phyloP scores from a whole-genome alignment of 2,113 vertebrate genomes.

The Poecile atricapillus region DNA sequence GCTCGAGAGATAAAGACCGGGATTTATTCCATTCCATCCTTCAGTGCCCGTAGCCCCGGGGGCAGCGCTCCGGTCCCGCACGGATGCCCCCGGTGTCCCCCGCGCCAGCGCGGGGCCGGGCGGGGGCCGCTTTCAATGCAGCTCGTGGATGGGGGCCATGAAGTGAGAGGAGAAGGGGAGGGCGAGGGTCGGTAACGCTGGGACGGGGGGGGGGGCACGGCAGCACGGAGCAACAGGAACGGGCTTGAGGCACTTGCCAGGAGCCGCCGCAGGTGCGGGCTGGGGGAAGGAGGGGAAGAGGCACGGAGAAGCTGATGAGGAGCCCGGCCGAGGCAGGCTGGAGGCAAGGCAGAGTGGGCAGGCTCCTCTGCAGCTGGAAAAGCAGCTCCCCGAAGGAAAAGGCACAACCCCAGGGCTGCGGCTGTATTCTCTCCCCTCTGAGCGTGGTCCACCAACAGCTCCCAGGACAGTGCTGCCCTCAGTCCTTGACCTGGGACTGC shows the following conservation, averaged over 20 bases:
- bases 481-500: not conserved
- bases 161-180: rapidly evolving
- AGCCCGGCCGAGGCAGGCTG: not conserved
- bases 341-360: not conserved
- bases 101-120: not conserved
- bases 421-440: not conserved
- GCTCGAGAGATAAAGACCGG: not conserved
- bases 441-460: not conserved
- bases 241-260: not conserved
- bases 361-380: not conserved
- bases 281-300: not conserved
- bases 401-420: not conserved
- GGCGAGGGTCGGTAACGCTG: not conserved
- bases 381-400: not conserved
- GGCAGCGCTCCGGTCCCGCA: not conserved
- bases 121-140: not conserved
- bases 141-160: not conserved
- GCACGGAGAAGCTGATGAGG: not conserved
- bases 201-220: not conserved
- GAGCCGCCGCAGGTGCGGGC: not conserved
- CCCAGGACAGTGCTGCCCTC: not conserved
- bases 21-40: not conserved
- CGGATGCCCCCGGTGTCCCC: not conserved
- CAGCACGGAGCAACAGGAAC: not conserved
- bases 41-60: not conserved